Conservation (phyloP, 2,797 vertebrate genomes). For the Sylvia borin region DNA sequence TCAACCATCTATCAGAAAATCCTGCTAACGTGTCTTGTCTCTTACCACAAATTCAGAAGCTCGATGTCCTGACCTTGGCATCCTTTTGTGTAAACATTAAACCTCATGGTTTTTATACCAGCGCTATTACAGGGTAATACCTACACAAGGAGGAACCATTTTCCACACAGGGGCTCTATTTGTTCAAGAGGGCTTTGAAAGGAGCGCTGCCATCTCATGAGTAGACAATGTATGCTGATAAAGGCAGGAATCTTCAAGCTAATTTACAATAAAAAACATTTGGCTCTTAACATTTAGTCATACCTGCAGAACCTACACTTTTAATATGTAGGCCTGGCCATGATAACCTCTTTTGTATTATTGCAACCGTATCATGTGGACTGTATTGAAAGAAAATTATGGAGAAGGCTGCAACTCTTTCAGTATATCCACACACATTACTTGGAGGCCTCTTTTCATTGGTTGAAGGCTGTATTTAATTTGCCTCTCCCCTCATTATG, state of each 20-base stretch:
- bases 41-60: background rate
- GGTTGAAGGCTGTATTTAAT: background rate
- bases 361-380: background rate
- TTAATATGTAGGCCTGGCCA: background rate
- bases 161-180: background rate
- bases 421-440: background rate
- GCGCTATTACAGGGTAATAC: background rate
- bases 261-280: background rate
- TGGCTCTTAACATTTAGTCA: background rate
- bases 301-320: background rate
- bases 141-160: background rate
- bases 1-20: background rate
- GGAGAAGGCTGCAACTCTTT: background rate
- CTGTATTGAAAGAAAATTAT: background rate
- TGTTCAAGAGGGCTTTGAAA: background rate
- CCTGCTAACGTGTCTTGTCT: background rate
- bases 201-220: background rate
- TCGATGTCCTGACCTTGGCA: fast-evolving
- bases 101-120: background rate
- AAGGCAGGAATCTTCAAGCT: background rate
- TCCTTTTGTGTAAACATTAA: background rate
- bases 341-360: background rate
- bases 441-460: background rate
- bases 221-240: background rate
- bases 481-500: background rate